These are phyloP conservation scores for Pardalotus punctatus DNA, from an alignment of 2,113 vertebrate species.

Conservation along the genomic window DNA sequence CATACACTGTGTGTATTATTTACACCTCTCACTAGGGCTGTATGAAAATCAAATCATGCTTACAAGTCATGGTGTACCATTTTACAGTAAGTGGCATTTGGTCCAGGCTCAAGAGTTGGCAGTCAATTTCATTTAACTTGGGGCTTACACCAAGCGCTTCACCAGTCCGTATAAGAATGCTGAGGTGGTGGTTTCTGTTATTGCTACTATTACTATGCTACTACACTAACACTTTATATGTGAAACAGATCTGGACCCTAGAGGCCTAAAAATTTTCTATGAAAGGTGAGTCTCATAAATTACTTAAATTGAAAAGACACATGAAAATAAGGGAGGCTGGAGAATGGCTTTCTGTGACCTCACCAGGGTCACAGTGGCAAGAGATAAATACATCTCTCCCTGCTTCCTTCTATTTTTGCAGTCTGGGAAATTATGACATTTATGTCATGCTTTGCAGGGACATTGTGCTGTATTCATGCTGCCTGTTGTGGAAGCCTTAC, in stretches of 20 bases:
- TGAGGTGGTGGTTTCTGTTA: neutral
- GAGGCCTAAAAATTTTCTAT: neutral
- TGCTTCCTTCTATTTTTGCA: neutral
- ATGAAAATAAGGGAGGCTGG: neutral
- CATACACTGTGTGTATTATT: neutral
- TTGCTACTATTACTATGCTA: neutral
- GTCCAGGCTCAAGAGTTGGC: neutral
- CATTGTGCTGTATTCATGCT: neutral
- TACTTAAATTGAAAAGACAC: neutral
- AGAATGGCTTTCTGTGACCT: neutral
- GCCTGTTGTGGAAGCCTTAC: neutral
- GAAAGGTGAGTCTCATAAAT: neutral
- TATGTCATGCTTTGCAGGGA: neutral
- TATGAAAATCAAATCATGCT: neutral
- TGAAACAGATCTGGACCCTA: neutral
- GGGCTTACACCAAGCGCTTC: neutral
- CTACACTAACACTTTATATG: neutral
- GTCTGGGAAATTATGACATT: fast-evolving
- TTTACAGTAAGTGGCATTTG: neutral
- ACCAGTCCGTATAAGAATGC: neutral
- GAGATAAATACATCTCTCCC: neutral
- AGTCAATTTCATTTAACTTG: neutral
- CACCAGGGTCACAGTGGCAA: neutral
- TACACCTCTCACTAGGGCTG: neutral
- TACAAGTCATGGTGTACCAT: neutral